These are phyloP conservation scores for Remorina albescens DNA, from an alignment of 2,797 vertebrate species.

Conservation along the genomic window DNA sequence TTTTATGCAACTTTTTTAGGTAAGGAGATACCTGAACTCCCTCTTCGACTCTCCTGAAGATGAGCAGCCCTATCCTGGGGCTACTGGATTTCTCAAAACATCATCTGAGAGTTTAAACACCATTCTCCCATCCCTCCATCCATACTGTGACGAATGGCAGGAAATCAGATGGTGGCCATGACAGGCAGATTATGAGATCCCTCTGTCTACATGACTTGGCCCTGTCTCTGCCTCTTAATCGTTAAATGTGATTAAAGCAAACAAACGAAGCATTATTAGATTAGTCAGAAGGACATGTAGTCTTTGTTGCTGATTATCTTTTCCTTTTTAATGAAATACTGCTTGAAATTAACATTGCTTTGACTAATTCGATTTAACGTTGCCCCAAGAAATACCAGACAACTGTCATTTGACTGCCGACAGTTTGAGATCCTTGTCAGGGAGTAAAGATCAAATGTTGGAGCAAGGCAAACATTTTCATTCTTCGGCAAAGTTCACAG, in stretches of 20 bases:
- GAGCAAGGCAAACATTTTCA: conserved; percentile 64
- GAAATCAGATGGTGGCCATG: conserved; percentile 81
- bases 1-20: conserved; percentile 37
- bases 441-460: conserved; percentile 63
- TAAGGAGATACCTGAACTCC: conserved; percentile 61
- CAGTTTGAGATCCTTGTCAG: conserved; percentile 79
- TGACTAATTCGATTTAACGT: conserved; percentile 82
- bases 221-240: conserved; percentile 75
- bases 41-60: conserved; percentile 46
- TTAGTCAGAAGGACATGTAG: conserved; percentile 82
- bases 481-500: conserved; percentile 74
- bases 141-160: conserved; percentile 80
- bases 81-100: conserved; percentile 47
- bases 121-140: conserved; percentile 43
- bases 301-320: conserved; percentile 82
- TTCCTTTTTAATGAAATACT: conserved; percentile 84
- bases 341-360: conserved; percentile 84
- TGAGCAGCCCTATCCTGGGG: conserved; percentile 62
- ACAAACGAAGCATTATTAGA: conserved; percentile 84
- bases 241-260: conserved; percentile 86
- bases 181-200: conserved; percentile 81
- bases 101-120: conserved; percentile 58
- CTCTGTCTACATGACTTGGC: conserved; percentile 79
- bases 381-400: conserved; percentile 79
- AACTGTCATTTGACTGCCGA: conserved; percentile 74